Percentiles rank a stretch among this genome's conserved stretches.
Conservation (phyloP, 2,888 invertebrate genomes). For the Pardosa pseudoannulata region DNA sequence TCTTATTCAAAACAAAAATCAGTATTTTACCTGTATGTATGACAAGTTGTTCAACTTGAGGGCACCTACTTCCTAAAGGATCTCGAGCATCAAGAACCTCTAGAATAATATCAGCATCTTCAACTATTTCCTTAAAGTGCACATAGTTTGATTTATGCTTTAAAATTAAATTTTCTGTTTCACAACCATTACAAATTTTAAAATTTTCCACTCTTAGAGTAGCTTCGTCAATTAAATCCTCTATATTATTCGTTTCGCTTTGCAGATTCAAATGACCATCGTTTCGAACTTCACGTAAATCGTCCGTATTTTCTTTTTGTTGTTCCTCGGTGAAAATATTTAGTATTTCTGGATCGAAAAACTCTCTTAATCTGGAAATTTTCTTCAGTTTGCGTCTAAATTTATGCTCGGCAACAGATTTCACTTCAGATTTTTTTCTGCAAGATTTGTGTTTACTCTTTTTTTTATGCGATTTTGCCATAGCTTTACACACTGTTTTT, state of each 20-base stretch:
- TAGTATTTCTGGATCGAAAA: slow-evolving; percentile 85
- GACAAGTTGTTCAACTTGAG: slow-evolving; percentile 93
- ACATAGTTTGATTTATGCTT: slow-evolving; percentile 72
- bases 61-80: slow-evolving; percentile 88
- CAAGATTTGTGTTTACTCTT: too few species aligned
- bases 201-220: slow-evolving; percentile 77
- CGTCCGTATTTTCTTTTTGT: slow-evolving; percentile 74
- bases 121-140: slow-evolving; percentile 82
- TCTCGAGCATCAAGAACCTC: slow-evolving; percentile 97
- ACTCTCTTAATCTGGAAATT: slow-evolving; percentile 35
- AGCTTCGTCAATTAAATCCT: slow-evolving; percentile 75
- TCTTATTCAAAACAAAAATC: slow-evolving; percentile 97
- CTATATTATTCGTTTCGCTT: slow-evolving; percentile 75
- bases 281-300: slow-evolving; percentile 80
- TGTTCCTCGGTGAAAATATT: slow-evolving; percentile 91
- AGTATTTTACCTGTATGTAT: slow-evolving; percentile 88
- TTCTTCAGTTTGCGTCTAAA: slow-evolving; percentile 30
- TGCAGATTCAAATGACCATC: slow-evolving; percentile 78
- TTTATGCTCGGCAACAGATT: too few species aligned
- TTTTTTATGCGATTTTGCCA: too few species aligned
- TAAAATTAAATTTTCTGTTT: slow-evolving; percentile 74
- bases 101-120: slow-evolving; percentile 93
- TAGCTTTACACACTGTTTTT: too few species aligned
- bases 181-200: slow-evolving; percentile 39
- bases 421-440: too few species aligned